Conservation (phyloP, 2,888 invertebrate species). For the Matsumyia berberina region DNA sequence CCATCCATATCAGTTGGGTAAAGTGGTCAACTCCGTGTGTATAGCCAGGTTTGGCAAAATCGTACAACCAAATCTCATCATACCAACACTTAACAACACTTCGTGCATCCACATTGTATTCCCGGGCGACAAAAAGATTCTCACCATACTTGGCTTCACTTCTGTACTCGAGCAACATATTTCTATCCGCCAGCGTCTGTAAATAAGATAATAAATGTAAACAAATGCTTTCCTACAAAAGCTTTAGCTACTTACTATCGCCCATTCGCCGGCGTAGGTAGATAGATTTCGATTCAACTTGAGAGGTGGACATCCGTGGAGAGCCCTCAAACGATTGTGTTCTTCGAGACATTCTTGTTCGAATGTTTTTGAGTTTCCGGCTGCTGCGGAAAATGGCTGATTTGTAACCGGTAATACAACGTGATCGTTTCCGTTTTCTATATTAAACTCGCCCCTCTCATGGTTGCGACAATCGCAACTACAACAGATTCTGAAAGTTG, state of each 20-base stretch:
- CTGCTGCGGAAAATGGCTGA: conserved; percentile 16
- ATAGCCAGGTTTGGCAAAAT: conserved; percentile 87
- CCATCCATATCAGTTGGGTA: conserved; percentile 93
- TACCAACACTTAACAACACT: conserved; percentile 93
- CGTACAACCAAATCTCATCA: conserved; percentile 89
- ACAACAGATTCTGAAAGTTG: conserved; percentile 39
- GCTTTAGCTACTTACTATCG: conserved; percentile 84
- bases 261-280: conserved; percentile 90
- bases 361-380: conserved; percentile 84
- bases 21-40: conserved; percentile 91
- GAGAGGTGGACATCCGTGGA: conserved; percentile 89
- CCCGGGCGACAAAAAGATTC: conserved; percentile 92
- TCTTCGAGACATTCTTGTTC: conserved; percentile 89
- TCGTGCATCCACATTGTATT: conserved; percentile 88
- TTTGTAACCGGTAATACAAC: conserved; percentile 1
- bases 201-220: conserved; percentile 3
- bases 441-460: background rate
- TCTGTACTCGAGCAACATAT: conserved; percentile 87
- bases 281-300: conserved; percentile 88
- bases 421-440: background rate
- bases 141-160: conserved; percentile 92
- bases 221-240: background rate
- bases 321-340: conserved; percentile 89
- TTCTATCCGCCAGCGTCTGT: conserved; percentile 53
- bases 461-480: conserved; percentile 7